These are phyloP conservation scores for Spilogale gracilis DNA, from an alignment of 2,113 vertebrate genomes.

Conservation along the genomic window DNA sequence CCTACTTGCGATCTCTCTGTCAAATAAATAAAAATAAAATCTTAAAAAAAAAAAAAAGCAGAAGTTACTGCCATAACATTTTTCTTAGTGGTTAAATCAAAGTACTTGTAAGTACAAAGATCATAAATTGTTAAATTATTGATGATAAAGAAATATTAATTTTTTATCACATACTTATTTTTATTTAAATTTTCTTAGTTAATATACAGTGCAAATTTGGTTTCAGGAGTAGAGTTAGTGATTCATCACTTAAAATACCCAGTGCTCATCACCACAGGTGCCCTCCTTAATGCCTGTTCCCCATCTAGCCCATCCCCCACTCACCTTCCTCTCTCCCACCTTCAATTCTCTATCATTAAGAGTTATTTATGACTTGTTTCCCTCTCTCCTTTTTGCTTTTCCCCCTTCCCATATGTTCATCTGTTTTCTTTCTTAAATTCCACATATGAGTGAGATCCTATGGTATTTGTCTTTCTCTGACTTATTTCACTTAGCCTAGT, in stretches of 20 bases:
- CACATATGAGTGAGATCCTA: background rate
- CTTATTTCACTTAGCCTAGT: background rate
- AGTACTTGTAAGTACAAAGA: conserved; percentile 28
- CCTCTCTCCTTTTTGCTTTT: background rate
- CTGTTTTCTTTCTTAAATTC: background rate
- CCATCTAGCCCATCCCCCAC: too few relatives aligned
- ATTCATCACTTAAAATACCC: too few relatives aligned
- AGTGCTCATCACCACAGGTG: too few relatives aligned
- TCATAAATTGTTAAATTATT: background rate
- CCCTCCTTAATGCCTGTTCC: too few relatives aligned
- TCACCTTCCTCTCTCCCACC: too few relatives aligned
- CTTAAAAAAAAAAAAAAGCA: background rate
- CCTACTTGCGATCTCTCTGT: too few relatives aligned
- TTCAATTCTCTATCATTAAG: background rate
- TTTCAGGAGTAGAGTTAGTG: too few relatives aligned
- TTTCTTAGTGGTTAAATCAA: background rate
- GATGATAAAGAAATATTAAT: background rate
- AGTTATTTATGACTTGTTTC: background rate
- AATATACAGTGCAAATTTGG: too few relatives aligned
- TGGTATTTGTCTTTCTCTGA: background rate
- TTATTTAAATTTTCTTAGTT: too few relatives aligned
- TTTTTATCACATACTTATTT: background rate
- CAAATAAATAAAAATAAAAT: too few relatives aligned
- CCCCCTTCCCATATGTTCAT: background rate
- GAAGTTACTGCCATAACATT: background rate